Percentiles rank a stretch among this genome's conserved stretches.
Evolutionary conservation across 2,797 vertebrate species (phyloP).

Genomic region (Parauchenoglanis punctatus): DNA sequence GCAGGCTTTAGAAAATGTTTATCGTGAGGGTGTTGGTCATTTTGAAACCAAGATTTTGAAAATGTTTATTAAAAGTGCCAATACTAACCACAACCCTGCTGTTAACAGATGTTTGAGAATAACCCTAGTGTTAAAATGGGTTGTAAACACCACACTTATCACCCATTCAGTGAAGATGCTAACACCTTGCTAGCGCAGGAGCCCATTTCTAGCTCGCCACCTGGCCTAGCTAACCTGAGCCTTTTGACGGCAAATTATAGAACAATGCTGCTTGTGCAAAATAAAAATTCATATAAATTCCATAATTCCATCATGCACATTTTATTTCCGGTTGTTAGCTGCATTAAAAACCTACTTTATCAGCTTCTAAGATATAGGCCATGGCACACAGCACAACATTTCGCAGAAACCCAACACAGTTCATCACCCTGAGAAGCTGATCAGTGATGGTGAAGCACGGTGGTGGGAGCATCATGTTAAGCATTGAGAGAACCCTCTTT

Average conservation of each 20-base stretch:
- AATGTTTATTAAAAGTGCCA: background rate
- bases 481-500: background rate
- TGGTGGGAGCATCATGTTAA: background rate
- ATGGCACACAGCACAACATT: background rate
- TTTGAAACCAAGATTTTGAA: background rate
- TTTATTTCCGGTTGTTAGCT: background rate
- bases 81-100: background rate
- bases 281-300: background rate
- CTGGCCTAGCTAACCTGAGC: background rate
- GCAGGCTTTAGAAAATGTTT: background rate
- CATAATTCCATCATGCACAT: background rate
- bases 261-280: background rate
- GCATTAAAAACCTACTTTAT: background rate
- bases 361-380: background rate
- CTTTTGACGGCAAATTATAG: background rate
- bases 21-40: background rate
- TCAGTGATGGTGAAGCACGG: background rate
- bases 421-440: background rate
- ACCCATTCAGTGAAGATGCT: background rate
- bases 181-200: background rate
- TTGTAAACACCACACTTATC: background rate
- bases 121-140: background rate
- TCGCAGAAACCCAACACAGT: background rate
- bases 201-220: background rate
- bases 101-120: background rate